A percentile compares a stretch with the other conserved stretches of the same genome.
Evolutionary conservation across 2,888 invertebrate species (phyloP).

Genomic region (Drosophila diplacantha): DNA sequence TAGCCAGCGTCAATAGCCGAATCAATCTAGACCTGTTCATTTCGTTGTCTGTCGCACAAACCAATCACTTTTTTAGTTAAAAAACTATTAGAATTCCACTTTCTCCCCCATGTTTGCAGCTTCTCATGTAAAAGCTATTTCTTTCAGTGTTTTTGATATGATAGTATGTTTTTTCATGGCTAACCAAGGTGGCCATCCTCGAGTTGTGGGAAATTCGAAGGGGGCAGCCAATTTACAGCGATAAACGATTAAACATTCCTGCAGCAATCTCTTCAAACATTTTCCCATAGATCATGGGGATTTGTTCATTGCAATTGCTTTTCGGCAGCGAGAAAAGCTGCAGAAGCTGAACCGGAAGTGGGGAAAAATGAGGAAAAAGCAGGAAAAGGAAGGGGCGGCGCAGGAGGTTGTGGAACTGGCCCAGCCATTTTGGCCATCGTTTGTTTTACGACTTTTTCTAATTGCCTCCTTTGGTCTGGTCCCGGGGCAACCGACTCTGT

Average conservation of each 20-base stretch:
- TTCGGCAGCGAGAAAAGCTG: neutral
- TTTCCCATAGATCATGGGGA: constrained; percentile 35
- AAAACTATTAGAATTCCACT: neutral
- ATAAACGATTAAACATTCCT: constrained; percentile 30
- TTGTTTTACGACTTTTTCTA: constrained; percentile 61
- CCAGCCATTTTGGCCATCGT: constrained; percentile 43
- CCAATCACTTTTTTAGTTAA: no score
- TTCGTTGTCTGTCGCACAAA: neutral
- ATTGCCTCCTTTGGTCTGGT: constrained; percentile 46
- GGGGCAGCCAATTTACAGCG: constrained; percentile 6
- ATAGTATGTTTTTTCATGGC: constrained; percentile 5
- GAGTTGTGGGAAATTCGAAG: neutral
- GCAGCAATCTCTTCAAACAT: constrained; percentile 15
- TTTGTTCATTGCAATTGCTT: constrained; percentile 23
- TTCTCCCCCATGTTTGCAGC: no score
- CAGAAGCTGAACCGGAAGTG: neutral
- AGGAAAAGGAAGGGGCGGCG: neutral
- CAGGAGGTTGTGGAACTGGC: neutral
- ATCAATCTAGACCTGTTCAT: neutral
- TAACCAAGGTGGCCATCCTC: neutral
- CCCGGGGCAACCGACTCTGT: constrained; percentile 26
- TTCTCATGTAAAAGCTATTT: neutral
- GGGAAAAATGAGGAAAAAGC: neutral
- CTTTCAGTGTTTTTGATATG: neutral
- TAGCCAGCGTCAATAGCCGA: neutral